Evolutionary conservation across 2,797 vertebrate species (phyloP), one percentile per base, ranked within the genome.

Genomic region (Melanotaenia trifasciata): DNA sequence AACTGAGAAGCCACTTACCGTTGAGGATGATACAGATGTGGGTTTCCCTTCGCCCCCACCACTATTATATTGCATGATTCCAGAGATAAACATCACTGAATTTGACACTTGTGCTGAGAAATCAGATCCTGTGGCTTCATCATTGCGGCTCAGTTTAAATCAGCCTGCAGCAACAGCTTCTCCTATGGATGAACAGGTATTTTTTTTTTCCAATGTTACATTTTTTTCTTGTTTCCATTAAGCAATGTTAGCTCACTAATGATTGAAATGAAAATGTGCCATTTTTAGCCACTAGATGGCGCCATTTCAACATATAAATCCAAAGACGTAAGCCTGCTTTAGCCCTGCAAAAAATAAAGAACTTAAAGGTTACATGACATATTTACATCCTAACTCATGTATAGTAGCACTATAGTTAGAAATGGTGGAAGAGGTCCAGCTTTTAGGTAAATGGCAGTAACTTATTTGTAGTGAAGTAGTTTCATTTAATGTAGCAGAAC

Each of bases 101-200:
- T 56, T 8, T 4, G 75, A 81, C 43, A 0, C 45, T 1, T 71
- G 47, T 45, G 4, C 76, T 3, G 67, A 78, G 18, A 35, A 16
- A 2, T 30, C 69, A 0, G 9, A 0, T 30, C 61, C 64, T 1
- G 30, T 16, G 0, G 35, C 11, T 61, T 35, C 64, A 2, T 7
- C 20, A 11, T 10, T 40, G 5, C 50, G 11, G 18, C 77, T 60
- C 47, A 61, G 38, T 57, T 14, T 24, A 20, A 51, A 3, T 35
- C 63, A 30, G 38, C 28, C 14, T 2, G 18, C 45, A 36, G 54
- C 26, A 32, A 12, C 40, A 33, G 2, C 2, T 14, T 40, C 50
- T 22, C 26, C 50, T 22, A 9, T 57, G 24, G 22, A 58, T 1
- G 20, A 66, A 54, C 72, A 88, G 93, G 93, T 94, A 77, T 73